Conservation (phyloP, 2,797 vertebrate genomes). For the Anomalospiza imberbis region DNA sequence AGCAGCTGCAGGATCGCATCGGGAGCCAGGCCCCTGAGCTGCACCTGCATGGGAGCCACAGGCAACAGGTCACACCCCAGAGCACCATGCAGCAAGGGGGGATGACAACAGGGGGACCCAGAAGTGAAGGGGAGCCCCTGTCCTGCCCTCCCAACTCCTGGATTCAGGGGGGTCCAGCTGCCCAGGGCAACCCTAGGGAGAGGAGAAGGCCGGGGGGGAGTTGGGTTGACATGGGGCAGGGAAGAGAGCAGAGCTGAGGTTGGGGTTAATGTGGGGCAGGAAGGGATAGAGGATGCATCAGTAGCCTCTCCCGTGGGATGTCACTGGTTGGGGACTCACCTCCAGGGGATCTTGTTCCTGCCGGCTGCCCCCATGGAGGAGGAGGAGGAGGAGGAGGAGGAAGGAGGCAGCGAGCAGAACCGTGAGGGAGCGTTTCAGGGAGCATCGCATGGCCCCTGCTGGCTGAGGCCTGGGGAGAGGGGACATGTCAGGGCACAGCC, state of each 20-base stretch:
- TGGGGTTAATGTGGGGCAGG: background rate
- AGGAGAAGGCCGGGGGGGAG: background rate
- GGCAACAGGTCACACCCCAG: background rate
- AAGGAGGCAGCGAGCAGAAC: background rate
- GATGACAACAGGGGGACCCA: background rate
- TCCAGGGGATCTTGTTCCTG: background rate
- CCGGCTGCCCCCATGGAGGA: background rate
- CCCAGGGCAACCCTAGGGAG: background rate
- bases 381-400: background rate
- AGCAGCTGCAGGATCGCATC: background rate
- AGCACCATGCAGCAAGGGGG: background rate
- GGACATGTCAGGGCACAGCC: background rate
- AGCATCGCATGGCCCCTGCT: slow-evolving; percentile 44
- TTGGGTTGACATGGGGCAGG: background rate
- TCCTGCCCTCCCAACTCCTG: background rate
- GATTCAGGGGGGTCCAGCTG: background rate
- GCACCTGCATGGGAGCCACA: background rate
- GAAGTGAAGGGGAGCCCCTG: background rate
- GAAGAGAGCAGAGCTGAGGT: background rate
- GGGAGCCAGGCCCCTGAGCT: background rate
- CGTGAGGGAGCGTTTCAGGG: background rate
- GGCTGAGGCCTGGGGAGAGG: background rate
- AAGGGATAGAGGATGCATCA: background rate
- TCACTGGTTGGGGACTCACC: slow-evolving; percentile 1
- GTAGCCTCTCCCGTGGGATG: background rate